Percentiles rank a stretch among this genome's conserved stretches.
phyloP scores from a whole-genome alignment of 2,797 vertebrate genomes.

The Brachyrhaphis roseni region DNA sequence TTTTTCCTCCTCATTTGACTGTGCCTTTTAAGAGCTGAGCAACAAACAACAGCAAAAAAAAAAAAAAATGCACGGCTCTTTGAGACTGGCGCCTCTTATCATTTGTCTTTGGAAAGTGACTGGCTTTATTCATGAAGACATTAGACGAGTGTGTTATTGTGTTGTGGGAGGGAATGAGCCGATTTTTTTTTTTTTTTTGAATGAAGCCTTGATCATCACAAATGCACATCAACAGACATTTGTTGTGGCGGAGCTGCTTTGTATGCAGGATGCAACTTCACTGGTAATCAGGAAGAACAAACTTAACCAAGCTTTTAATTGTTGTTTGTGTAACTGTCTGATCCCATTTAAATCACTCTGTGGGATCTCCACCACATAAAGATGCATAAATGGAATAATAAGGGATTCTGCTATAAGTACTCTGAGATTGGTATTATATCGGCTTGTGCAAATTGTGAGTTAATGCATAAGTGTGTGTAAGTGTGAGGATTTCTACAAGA shows the following conservation, averaged over 20 bases:
- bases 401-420: constrained; percentile 43
- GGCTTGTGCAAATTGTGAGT: constrained; percentile 37
- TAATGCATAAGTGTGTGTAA: constrained; percentile 47
- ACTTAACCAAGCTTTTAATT: constrained; percentile 85
- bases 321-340: constrained; percentile 80
- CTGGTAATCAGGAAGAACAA: constrained; percentile 79
- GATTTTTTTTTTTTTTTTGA: constrained; percentile 20
- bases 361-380: constrained; percentile 58
- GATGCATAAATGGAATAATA: constrained; percentile 53
- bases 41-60: constrained; percentile 26
- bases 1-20: constrained; percentile 58
- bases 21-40: constrained; percentile 50
- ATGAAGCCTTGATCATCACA: constrained; percentile 66
- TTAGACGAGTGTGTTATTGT: constrained; percentile 46
- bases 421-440: constrained; percentile 50
- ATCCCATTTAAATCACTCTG: constrained; percentile 68
- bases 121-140: constrained; percentile 58
- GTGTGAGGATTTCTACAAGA: constrained; percentile 5
- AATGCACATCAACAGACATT: constrained; percentile 62
- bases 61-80: constrained; percentile 33
- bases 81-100: constrained; percentile 46
- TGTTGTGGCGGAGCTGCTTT: constrained; percentile 58
- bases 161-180: constrained; percentile 49
- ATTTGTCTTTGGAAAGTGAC: constrained; percentile 63
- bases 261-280: constrained; percentile 63